These are phyloP conservation scores for Bubo scandiacus DNA, from an alignment of 2,113 vertebrate genomes.

Conservation along the genomic window DNA sequence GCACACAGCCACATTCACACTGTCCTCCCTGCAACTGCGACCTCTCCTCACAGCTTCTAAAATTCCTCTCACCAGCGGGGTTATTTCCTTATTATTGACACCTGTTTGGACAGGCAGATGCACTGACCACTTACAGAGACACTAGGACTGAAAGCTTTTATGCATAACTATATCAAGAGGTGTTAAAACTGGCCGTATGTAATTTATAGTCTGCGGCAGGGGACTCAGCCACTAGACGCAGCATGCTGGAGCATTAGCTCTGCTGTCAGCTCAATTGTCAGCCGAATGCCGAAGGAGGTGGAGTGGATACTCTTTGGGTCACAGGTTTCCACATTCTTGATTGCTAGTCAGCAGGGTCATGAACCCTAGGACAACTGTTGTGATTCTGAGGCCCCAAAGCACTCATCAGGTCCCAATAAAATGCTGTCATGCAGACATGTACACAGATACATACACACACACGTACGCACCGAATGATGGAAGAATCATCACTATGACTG, in stretches of 20 bases:
- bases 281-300: neutral
- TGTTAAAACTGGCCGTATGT: neutral
- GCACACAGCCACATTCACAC: neutral
- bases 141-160: neutral
- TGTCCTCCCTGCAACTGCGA: neutral
- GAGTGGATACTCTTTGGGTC: neutral
- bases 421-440: neutral
- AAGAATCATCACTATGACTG: neutral
- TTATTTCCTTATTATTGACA: constrained; percentile 10
- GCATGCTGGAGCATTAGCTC: neutral
- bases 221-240: neutral
- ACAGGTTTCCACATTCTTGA: neutral
- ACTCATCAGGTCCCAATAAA: neutral
- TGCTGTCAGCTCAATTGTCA: neutral
- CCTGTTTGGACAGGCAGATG: neutral
- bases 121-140: neutral
- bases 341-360: neutral
- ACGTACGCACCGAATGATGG: neutral
- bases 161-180: constrained; percentile 14
- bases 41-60: constrained; percentile 34
- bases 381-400: neutral
- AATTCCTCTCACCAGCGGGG: neutral
- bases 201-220: constrained; percentile 2
- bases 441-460: too few relatives aligned
- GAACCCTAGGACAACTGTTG: neutral